Evolutionary conservation across 2,797 vertebrate species (phyloP).

Genomic region (Falco concolor): DNA sequence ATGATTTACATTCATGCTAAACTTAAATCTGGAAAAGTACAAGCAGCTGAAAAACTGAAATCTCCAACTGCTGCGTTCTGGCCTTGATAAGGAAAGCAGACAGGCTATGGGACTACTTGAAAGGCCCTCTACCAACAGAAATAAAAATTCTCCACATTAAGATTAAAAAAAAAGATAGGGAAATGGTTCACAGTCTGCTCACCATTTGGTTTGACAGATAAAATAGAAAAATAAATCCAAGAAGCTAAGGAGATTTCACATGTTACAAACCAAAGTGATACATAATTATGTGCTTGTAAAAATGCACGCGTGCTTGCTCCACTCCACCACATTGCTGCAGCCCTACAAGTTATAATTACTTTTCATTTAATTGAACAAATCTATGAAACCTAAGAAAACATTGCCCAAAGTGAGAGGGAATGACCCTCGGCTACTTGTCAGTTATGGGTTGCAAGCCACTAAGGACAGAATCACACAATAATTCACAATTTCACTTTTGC

Average conservation of each 20-base stretch:
- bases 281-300: accelerated
- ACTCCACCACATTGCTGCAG: not conserved
- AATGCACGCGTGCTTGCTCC: accelerated
- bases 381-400: not conserved
- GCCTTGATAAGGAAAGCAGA: not conserved
- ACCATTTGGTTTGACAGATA: constrained; percentile 25
- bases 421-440: not conserved
- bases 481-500: not conserved
- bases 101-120: not conserved
- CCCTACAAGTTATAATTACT: not conserved
- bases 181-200: not conserved
- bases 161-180: constrained; percentile 6
- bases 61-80: not conserved
- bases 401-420: not conserved
- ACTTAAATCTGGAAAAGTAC: not conserved
- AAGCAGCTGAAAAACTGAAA: not conserved
- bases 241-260: not conserved
- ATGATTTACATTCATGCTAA: not conserved
- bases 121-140: not conserved
- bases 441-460: not conserved
- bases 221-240: not conserved
- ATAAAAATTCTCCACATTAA: not conserved
- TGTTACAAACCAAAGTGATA: not conserved
- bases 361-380: not conserved
- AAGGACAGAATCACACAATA: not conserved